Evolutionary conservation across 2,797 vertebrate species (phyloP), one percentile per base, ranked within the genome.

Genomic region (Microchirus variegatus): DNA sequence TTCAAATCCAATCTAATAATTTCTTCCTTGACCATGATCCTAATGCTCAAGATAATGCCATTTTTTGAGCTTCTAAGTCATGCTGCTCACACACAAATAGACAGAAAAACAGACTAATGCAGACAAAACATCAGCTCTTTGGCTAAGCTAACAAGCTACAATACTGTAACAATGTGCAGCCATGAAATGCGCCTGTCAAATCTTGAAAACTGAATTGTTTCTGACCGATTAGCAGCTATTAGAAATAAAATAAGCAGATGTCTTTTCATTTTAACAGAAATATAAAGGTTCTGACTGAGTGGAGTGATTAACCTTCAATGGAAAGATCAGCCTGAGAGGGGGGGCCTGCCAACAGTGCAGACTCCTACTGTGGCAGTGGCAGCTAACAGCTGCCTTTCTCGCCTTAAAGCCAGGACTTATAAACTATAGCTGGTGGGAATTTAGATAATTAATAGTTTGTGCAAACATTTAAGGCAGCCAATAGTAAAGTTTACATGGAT

Each of bases 241-340:
- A 56, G 75, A 78, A 68, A 55, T 17, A 3, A 70, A 62, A 22
- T 70, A 66, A 64, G 82, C 37, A 56, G 69, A 68, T 73, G 56
- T 62, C 16, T 66, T 67, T 80, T 59, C 52, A 50, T 75, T 80
- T 58, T 45, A 41, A 61, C 59, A 67, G 64, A 85, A 67, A 78
- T 76, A 76, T 65, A 78, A 78, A 78, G 77, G 75, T 58, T 78
- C 63, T 45, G 75, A 75, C 63, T 45, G 75, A 75, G 67, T 54
- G 65, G 74, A 89, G 86, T 90, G 87, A 94, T 93, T 93, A 94
- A 94, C 93, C 93, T 93, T 93, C 89, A 91, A 77, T 74, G 78
- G 78, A 92, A 92, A 92, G 89, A 93, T 91, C 90, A 93, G 82
- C 84, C 71, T 78, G 79, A 82, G 84, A 84, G 90, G 93, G n/a